A percentile compares a stretch with the other conserved stretches of the same genome.
Conservation (phyloP, 1,140 invertebrate species). For the Bradynema listronoti region DNA sequence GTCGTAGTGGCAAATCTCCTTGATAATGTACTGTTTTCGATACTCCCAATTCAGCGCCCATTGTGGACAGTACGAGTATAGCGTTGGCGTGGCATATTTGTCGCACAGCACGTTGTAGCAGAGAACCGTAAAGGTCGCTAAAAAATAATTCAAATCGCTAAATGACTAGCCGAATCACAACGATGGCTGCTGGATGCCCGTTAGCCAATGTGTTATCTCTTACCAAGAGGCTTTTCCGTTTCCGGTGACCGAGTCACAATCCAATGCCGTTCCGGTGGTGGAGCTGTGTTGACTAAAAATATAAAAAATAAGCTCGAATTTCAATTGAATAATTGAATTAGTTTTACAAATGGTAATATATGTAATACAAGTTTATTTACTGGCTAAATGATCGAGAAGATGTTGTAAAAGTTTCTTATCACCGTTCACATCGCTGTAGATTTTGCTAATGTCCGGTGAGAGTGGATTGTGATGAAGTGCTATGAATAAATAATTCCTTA, state of each 20-base stretch:
- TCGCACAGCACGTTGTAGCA: slow-evolving; percentile 99
- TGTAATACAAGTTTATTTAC: slow-evolving; percentile 34
- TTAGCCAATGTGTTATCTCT: not conserved
- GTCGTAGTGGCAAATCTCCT: slow-evolving; percentile 89
- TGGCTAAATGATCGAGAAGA: slow-evolving; percentile 68
- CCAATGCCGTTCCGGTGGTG: slow-evolving; percentile 84
- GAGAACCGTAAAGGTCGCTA: slow-evolving; percentile 84
- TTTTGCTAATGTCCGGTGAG: slow-evolving; percentile 77
- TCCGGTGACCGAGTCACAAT: slow-evolving; percentile 78
- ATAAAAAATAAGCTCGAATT: slow-evolving; percentile 11
- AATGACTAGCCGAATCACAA: slow-evolving; percentile 6
- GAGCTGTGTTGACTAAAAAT: slow-evolving; percentile 76
- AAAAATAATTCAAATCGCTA: slow-evolving; percentile 33
- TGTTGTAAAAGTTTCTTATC: slow-evolving; percentile 84
- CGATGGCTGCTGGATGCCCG: slow-evolving; percentile 69
- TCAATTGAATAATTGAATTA: not conserved
- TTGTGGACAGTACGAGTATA: slow-evolving; percentile 92
- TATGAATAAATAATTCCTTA: slow-evolving; percentile 64
- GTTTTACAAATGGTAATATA: slow-evolving; percentile 13
- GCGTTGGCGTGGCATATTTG: slow-evolving; percentile 86
- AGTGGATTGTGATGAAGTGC: slow-evolving; percentile 88
- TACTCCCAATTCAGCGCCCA: slow-evolving; percentile 98
- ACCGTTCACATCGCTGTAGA: slow-evolving; percentile 85
- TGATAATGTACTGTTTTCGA: slow-evolving; percentile 90
- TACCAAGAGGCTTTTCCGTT: slow-evolving; percentile 68